Evolutionary conservation across 2,888 invertebrate genomes (phyloP), one percentile per base, ranked within the genome.

Genomic region (Coleophora flavipennella): DNA sequence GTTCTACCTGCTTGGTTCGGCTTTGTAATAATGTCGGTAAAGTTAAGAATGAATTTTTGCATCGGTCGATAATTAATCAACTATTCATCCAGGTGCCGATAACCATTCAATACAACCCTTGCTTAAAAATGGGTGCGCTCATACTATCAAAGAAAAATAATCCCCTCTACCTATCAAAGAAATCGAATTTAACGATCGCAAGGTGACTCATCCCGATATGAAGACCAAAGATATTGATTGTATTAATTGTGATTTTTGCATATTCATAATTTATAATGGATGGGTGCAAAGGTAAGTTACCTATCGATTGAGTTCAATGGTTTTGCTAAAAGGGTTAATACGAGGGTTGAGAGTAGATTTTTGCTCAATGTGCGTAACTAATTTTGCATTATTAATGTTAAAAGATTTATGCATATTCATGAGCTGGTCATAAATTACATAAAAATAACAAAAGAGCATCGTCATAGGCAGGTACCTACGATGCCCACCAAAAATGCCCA

Each of bases 241-340:
- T 53, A 48, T 43, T 76, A 67, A 75, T 80, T 79, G 77, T 78
- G 62, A 66, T 62, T 73, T 76, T 70, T 80, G 79, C 71, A 83
- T 83, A 83, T 83, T 83, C 83, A 81, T 80, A 66, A 53, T 6
- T 20, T 20, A 20, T 20, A 20, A 41, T 25, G 36, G 43, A 41
- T 12, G 41, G 47, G 43, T 39, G 36, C 43, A 57, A 51, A 49
- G 51, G 56, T 53, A 55, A 49, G 41, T 20, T 4, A 20, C 6
- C 20, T 20, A 20, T 20, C 20, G 6, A 20, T 6, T 3, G 20
- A 20, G 6, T 20, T 20, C 20, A 20, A 20, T 20, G 6, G 20
- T 20, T 20, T 20, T 6, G 6, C 20, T 20, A 6, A 20, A 20
- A 20, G 20, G 20, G 20, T 20, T 20, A 20, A 20, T 20, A 20